Evolutionary conservation across 1,140 invertebrate species (phyloP).

Genomic region (Aleiodes sp.): DNA sequence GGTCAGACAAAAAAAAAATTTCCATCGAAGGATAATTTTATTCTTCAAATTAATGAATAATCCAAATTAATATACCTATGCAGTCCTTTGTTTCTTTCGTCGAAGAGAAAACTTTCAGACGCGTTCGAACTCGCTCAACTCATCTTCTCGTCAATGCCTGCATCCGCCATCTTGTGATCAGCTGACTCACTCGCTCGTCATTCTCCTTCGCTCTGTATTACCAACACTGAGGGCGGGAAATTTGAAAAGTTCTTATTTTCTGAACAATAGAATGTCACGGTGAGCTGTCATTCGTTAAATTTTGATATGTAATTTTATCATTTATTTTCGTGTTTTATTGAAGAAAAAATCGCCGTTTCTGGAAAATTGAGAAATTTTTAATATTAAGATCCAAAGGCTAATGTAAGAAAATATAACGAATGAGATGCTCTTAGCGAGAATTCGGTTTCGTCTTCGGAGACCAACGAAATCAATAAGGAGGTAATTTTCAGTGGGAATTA

Average conservation of each 20-base stretch:
- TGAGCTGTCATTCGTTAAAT: conserved; percentile 38
- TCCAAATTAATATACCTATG: too few species aligned
- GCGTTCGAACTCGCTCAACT: background rate
- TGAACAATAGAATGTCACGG: conserved; percentile 40
- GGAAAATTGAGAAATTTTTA: too few species aligned
- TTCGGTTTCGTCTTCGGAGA: background rate
- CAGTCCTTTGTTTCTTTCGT: too few species aligned
- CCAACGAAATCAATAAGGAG: background rate
- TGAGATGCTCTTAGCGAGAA: conserved; percentile 11
- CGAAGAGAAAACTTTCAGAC: too few species aligned
- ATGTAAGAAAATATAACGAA: conserved; percentile 26
- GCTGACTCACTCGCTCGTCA: background rate
- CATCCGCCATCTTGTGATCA: background rate
- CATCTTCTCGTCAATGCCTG: background rate
- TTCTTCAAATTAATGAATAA: too few species aligned
- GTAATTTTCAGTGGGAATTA: background rate
- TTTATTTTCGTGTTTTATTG: conserved; percentile 38
- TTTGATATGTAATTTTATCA: conserved; percentile 41
- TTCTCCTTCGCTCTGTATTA: background rate
- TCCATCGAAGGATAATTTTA: too few species aligned
- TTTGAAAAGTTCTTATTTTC: background rate
- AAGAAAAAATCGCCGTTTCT: too few species aligned
- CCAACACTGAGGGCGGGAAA: background rate
- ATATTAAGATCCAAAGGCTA: too few species aligned
- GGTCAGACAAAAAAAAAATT: too few species aligned